These are phyloP conservation scores for Brienomyrus brachyistius DNA, from an alignment of 2,113 vertebrate species.

Conservation along the genomic window DNA sequence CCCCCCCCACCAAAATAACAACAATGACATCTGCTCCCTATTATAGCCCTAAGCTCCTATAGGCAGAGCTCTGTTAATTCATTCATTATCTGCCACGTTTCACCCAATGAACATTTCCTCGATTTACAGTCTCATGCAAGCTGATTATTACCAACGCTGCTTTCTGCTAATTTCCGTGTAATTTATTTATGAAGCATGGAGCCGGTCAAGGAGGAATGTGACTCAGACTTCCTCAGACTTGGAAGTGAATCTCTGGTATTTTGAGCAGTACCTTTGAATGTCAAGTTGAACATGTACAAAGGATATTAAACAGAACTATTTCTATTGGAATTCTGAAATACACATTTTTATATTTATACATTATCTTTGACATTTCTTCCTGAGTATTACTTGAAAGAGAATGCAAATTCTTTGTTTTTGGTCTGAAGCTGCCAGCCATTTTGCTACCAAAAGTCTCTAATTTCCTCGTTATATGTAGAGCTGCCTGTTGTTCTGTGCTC, in stretches of 20 bases:
- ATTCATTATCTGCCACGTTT: background rate
- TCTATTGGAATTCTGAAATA: background rate
- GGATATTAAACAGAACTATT: background rate
- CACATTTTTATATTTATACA: background rate
- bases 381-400: background rate
- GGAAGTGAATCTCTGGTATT: conserved; percentile 3
- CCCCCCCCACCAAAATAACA: background rate
- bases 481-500: background rate
- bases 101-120: background rate
- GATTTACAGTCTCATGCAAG: background rate
- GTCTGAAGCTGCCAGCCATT: background rate
- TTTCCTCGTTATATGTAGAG: background rate
- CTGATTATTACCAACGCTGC: background rate
- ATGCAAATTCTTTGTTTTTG: background rate
- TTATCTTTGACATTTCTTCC: background rate
- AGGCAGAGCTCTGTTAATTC: background rate
- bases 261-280: background rate
- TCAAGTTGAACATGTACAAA: background rate
- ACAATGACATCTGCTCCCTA: conserved; percentile 12
- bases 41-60: background rate
- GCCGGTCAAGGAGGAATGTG: background rate
- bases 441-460: background rate
- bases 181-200: conserved; percentile 1
- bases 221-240: background rate
- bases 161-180: conserved; percentile 6